phyloP scores from a whole-genome alignment of 2,888 invertebrate species.

The Nasonia oneida region DNA sequence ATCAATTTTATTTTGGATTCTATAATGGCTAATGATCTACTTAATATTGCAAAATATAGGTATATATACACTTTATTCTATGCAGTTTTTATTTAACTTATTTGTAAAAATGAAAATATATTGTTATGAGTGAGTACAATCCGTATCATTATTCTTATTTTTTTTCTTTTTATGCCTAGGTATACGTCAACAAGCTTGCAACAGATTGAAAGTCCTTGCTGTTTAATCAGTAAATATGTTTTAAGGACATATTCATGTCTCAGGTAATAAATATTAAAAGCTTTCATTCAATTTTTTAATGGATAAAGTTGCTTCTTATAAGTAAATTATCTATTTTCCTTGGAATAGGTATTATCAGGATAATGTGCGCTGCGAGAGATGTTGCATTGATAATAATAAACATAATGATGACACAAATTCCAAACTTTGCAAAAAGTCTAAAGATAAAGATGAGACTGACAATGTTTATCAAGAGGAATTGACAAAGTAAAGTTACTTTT shows the following conservation, averaged over 20 bases:
- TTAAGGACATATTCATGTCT: constrained; percentile 29
- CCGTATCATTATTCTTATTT: background rate
- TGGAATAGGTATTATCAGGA: background rate
- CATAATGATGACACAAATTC: background rate
- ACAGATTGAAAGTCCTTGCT: constrained; percentile 18
- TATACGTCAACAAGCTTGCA: background rate
- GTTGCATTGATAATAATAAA: background rate
- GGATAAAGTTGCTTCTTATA: background rate
- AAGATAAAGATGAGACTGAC: too few relatives aligned
- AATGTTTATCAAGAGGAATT: too few relatives aligned
- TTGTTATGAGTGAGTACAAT: background rate
- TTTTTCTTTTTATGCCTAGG: background rate
- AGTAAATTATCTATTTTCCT: background rate
- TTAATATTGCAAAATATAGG: constrained; percentile 31
- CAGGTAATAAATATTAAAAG: constrained; percentile 15
- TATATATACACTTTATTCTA: background rate
- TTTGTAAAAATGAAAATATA: background rate
- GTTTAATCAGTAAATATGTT: constrained; percentile 32
- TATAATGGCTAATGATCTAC: background rate
- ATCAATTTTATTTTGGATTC: constrained; percentile 35
- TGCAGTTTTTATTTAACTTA: background rate
- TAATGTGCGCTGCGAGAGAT: background rate
- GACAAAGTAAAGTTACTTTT: too few relatives aligned
- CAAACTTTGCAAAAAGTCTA: too few relatives aligned
- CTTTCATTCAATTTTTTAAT: background rate